Percentiles rank a stretch among this genome's conserved stretches.
Conservation (phyloP, 1,140 invertebrate genomes). For the Sarcophaga peregrina region DNA sequence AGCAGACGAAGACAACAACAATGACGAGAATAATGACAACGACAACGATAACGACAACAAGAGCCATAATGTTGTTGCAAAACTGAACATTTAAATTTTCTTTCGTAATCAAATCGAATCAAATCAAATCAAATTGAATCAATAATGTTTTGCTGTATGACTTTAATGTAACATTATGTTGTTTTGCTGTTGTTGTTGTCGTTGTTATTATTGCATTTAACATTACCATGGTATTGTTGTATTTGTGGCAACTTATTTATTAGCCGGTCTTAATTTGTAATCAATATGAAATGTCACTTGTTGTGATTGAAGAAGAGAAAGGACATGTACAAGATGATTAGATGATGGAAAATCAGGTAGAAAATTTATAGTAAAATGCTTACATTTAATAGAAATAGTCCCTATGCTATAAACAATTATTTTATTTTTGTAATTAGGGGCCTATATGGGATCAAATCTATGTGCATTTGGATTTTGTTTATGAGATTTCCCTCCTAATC, state of each 20-base stretch:
- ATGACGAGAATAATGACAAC: too few species aligned
- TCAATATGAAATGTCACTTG: neutral
- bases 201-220: neutral
- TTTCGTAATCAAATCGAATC: neutral
- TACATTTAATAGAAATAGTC: too few species aligned
- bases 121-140: neutral
- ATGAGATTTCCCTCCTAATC: too few species aligned
- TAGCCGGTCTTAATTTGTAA: neutral
- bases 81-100: slow-evolving; percentile 21
- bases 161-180: neutral
- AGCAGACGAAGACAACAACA: too few species aligned
- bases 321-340: neutral
- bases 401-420: too few species aligned
- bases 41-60: neutral
- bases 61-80: neutral
- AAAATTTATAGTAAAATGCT: too few species aligned
- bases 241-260: neutral
- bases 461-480: too few species aligned
- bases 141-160: too few species aligned
- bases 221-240: neutral
- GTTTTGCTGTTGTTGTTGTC: neutral
- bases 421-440: too few species aligned
- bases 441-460: too few species aligned
- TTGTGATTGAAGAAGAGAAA: neutral
- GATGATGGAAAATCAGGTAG: neutral